phyloP scores from a whole-genome alignment of 2,113 vertebrate genomes.

The Strix aluco region DNA sequence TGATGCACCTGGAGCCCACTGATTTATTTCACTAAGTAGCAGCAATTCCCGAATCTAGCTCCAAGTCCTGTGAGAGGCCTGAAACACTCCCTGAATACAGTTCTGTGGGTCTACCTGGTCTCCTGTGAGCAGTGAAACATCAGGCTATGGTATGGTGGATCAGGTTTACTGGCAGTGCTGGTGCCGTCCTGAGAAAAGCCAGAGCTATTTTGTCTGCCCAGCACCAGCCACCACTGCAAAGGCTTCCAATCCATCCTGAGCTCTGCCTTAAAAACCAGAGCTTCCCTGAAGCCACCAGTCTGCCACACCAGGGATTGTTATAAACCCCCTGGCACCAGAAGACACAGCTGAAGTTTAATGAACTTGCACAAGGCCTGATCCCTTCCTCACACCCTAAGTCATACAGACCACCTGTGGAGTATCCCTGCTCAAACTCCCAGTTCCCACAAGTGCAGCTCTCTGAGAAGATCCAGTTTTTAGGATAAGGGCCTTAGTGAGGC shows the following conservation, averaged over 20 bases:
- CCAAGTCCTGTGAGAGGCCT: neutral
- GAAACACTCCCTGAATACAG: neutral
- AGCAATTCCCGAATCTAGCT: neutral
- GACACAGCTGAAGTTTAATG: neutral
- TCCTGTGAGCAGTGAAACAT: neutral
- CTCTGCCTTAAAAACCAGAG: neutral
- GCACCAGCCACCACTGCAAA: neutral
- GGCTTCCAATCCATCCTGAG: neutral
- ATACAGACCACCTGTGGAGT: accelerated
- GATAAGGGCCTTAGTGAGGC: neutral
- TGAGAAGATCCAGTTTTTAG: neutral
- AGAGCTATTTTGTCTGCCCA: neutral
- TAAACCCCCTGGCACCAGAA: neutral
- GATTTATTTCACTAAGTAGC: neutral
- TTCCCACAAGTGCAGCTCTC: neutral
- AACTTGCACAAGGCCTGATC: neutral
- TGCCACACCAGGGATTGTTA: neutral
- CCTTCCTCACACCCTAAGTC: neutral
- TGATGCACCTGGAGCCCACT: neutral
- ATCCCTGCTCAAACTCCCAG: neutral
- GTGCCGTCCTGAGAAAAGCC: neutral
- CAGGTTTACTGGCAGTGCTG: neutral
- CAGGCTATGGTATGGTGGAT: accelerated
- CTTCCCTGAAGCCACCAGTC: neutral
- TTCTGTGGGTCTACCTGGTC: neutral